These are phyloP conservation scores for Hipparchia semele DNA, from an alignment of 2,888 invertebrate genomes.

Conservation along the genomic window DNA sequence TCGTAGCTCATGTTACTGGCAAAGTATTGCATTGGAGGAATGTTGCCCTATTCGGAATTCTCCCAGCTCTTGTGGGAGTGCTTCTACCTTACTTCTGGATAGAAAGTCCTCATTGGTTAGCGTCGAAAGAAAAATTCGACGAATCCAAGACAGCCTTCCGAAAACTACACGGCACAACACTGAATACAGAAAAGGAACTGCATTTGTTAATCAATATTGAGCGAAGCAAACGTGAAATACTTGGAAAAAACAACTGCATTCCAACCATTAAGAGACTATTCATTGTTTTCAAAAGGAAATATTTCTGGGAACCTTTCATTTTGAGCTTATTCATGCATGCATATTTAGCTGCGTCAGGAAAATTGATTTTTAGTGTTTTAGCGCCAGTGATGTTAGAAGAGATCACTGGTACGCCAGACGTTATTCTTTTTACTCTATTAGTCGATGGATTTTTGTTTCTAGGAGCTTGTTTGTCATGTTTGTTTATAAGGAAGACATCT, in stretches of 20 bases:
- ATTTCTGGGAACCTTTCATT: conserved; percentile 34
- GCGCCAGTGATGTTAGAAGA: conserved; percentile 37
- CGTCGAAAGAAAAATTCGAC: conserved; percentile 37
- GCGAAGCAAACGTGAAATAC: conserved; percentile 26
- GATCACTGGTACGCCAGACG: conserved; percentile 37
- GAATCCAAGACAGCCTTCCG: conserved; percentile 32
- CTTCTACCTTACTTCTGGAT: conserved; percentile 35
- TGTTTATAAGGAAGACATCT: conserved; percentile 33
- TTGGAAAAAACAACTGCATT: conserved; percentile 1
- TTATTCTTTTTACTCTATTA: conserved; percentile 35
- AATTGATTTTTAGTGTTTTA: conserved; percentile 33
- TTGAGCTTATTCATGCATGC: conserved; percentile 30
- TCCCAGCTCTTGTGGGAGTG: conserved; percentile 31
- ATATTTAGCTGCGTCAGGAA: conserved; percentile 37
- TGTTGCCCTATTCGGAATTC: conserved; percentile 35
- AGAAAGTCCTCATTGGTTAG: conserved; percentile 42
- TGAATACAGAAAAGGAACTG: conserved; percentile 30
- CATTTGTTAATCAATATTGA: conserved; percentile 39
- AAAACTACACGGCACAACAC: conserved; percentile 32
- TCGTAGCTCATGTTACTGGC: conserved; percentile 34
- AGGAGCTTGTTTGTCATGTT: conserved; percentile 33
- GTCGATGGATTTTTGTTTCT: conserved; percentile 37
- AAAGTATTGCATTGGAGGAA: conserved; percentile 38
- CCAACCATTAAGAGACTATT: conserved; percentile 14
- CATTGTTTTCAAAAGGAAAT: conserved; percentile 28